These are phyloP conservation scores for Branchellion lobata DNA, from an alignment of 2,888 invertebrate genomes.

Conservation along the genomic window DNA sequence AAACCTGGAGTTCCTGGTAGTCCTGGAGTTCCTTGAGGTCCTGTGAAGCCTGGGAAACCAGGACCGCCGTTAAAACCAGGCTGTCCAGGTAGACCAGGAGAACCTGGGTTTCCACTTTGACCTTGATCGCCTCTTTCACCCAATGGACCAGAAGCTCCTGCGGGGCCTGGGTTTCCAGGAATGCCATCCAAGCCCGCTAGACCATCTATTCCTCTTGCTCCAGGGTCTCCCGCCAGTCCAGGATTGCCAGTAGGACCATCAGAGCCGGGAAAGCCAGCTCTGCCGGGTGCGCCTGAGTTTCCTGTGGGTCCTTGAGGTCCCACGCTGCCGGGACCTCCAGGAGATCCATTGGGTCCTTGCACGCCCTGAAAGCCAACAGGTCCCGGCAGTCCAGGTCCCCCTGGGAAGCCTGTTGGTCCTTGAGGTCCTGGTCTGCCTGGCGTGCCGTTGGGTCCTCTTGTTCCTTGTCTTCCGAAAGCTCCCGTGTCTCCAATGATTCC, in stretches of 20 bases:
- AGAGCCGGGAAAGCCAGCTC: neutral
- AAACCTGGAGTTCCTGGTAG: neutral
- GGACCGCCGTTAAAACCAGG: neutral
- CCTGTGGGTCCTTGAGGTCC: constrained; percentile 9
- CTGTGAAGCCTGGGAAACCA: neutral
- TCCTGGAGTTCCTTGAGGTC: neutral
- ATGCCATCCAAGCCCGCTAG: neutral
- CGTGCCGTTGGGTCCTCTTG: neutral
- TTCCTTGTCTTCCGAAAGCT: neutral
- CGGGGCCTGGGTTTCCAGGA: neutral
- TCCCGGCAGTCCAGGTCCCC: constrained; percentile 11
- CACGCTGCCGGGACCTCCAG: neutral
- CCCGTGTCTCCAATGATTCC: constrained; percentile 27
- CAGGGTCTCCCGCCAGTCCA: neutral
- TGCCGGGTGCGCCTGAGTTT: constrained; percentile 2
- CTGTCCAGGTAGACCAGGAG: neutral
- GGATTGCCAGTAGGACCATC: constrained; percentile 23
- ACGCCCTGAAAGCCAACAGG: neutral
- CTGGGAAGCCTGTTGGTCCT: neutral
- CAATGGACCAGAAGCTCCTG: neutral
- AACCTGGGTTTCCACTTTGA: neutral
- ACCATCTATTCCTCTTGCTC: too few relatives aligned
- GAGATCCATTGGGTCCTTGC: constrained; percentile 4
- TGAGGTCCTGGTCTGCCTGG: constrained; percentile 7
- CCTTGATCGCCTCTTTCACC: neutral